Conservation (phyloP, 1,140 invertebrate species). For the Acromyrmex echinatior region DNA sequence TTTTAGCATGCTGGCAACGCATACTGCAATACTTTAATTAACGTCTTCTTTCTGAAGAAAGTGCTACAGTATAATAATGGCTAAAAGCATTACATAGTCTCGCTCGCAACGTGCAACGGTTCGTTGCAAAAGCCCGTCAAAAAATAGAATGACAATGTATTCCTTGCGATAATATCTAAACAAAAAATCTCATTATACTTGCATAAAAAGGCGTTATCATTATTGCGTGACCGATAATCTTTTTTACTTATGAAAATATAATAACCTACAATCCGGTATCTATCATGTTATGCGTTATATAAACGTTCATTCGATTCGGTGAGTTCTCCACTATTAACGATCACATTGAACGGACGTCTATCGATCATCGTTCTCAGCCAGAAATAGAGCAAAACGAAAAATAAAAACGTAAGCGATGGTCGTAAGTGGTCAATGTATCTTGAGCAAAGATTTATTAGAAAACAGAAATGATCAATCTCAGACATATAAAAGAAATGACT, state of each 20-base stretch:
- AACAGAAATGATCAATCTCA: slow-evolving; percentile 22
- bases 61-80: slow-evolving; percentile 33
- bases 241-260: slow-evolving; percentile 25
- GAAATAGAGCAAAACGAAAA: slow-evolving; percentile 1
- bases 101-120: not conserved
- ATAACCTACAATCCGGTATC: not conserved
- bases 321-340: slow-evolving; percentile 13
- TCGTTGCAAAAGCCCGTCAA: slow-evolving; percentile 29
- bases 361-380: slow-evolving; percentile 33
- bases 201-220: slow-evolving; percentile 22
- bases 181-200: slow-evolving; percentile 34
- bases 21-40: slow-evolving; percentile 46
- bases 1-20: slow-evolving; percentile 18
- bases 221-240: slow-evolving; percentile 21
- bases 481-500: not conserved
- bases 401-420: slow-evolving; percentile 32
- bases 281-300: not conserved
- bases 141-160: slow-evolving; percentile 49
- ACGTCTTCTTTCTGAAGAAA: slow-evolving; percentile 23
- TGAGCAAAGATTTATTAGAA: slow-evolving; percentile 44
- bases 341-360: slow-evolving; percentile 14
- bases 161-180: slow-evolving; percentile 32
- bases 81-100: slow-evolving; percentile 28
- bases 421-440: slow-evolving; percentile 35
- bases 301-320: not conserved